phyloP scores from a whole-genome alignment of 2,888 invertebrate species.

The Chrysolina oricalcia region DNA sequence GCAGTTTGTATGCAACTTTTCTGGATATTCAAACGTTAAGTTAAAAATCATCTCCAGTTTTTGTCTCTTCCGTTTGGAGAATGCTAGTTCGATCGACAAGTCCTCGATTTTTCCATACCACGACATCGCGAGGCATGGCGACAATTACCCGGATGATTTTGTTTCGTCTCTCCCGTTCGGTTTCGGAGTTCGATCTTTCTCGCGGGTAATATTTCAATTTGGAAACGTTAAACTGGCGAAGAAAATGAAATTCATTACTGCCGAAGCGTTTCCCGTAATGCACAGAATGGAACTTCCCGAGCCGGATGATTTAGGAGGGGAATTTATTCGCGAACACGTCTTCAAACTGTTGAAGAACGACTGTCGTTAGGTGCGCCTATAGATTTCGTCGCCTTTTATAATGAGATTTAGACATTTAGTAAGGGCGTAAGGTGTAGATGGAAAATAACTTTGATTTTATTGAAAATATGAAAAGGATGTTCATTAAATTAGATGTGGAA shows the following conservation, averaged over 20 bases:
- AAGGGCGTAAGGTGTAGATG: not conserved
- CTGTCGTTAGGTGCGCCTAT: constrained; percentile 1
- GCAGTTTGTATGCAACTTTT: no score
- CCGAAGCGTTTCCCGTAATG: constrained; percentile 21
- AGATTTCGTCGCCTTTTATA: constrained; percentile 2
- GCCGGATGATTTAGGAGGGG: constrained; percentile 11
- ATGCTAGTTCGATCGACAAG: no score
- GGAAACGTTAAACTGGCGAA: constrained; percentile 16
- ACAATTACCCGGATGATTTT: not conserved
- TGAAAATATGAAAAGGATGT: no score
- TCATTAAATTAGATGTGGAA: no score
- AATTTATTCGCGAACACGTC: constrained; percentile 23
- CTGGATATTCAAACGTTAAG: no score
- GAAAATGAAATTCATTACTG: constrained; percentile 23
- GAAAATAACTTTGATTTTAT: not conserved
- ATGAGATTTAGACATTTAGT: not conserved
- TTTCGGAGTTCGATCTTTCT: not conserved
- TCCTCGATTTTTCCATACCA: not conserved
- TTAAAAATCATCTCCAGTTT: no score
- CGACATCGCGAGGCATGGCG: not conserved
- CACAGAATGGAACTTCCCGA: constrained; percentile 21
- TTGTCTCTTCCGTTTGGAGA: no score
- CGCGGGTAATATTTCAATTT: constrained; percentile 15
- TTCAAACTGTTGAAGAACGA: constrained; percentile 12
- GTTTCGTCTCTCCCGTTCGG: not conserved